Percentiles rank a stretch among this genome's conserved stretches.
These are phyloP conservation scores for Nicator chloris DNA, from an alignment of 2,113 vertebrate genomes.

Conservation along the genomic window DNA sequence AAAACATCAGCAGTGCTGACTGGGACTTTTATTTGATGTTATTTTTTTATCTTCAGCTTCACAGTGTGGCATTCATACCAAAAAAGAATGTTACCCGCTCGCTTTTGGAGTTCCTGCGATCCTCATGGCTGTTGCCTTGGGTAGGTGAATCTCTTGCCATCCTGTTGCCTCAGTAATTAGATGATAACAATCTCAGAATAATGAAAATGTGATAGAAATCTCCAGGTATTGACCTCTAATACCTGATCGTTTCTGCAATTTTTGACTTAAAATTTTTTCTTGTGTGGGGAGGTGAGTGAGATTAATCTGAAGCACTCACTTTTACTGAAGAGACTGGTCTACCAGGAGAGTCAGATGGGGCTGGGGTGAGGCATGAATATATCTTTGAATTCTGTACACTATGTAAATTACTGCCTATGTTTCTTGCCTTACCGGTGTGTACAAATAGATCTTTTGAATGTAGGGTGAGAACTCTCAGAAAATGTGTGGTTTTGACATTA, in stretches of 20 bases:
- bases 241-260: neutral
- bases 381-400: neutral
- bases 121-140: conserved; percentile 86
- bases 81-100: conserved; percentile 87
- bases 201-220: neutral
- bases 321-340: neutral
- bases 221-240: neutral
- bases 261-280: neutral
- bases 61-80: conserved; percentile 81
- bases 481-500: neutral
- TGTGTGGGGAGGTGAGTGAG: neutral
- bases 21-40: neutral
- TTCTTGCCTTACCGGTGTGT: neutral
- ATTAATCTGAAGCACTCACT: neutral
- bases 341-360: neutral
- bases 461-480: neutral
- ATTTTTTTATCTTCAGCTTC: conserved; percentile 74
- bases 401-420: neutral
- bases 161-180: neutral
- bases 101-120: conserved; percentile 92
- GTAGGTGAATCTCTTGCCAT: conserved; percentile 73
- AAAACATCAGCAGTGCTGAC: neutral
- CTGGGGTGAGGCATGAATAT: neutral
- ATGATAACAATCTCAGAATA: neutral
- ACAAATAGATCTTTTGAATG: neutral